Conservation (phyloP, 2,797 vertebrate genomes). For the Hypotaenidia philippensis region DNA sequence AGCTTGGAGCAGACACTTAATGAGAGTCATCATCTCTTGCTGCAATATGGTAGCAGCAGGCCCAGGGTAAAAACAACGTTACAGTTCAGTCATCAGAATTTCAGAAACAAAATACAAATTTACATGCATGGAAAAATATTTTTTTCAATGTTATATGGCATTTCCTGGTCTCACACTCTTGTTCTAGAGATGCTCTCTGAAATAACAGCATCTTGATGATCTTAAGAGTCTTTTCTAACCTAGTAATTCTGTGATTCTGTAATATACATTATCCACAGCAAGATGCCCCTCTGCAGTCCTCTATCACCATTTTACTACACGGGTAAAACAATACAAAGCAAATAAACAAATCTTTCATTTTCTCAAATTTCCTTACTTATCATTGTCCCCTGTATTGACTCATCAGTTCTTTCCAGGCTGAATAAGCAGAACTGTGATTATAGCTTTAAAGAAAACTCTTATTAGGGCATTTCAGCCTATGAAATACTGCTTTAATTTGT, state of each 20-base stretch:
- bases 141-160: neutral
- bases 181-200: neutral
- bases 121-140: neutral
- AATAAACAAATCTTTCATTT: neutral
- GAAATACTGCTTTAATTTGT: neutral
- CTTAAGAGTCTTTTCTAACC: too few species aligned
- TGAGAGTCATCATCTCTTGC: neutral
- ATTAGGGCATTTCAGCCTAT: neutral
- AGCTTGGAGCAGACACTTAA: neutral
- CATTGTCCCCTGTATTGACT: neutral
- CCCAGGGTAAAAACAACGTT: neutral
- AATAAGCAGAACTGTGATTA: neutral
- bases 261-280: neutral
- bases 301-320: neutral
- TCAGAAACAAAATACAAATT: neutral
- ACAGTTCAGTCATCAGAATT: neutral
- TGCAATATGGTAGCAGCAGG: neutral
- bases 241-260: neutral
- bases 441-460: neutral
- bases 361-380: neutral
- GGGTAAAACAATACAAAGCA: neutral
- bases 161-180: neutral
- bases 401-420: neutral
- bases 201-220: neutral
- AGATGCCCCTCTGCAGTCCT: neutral